phyloP scores from a whole-genome alignment of 2,888 invertebrate species.

The Drosophila meridiana region DNA sequence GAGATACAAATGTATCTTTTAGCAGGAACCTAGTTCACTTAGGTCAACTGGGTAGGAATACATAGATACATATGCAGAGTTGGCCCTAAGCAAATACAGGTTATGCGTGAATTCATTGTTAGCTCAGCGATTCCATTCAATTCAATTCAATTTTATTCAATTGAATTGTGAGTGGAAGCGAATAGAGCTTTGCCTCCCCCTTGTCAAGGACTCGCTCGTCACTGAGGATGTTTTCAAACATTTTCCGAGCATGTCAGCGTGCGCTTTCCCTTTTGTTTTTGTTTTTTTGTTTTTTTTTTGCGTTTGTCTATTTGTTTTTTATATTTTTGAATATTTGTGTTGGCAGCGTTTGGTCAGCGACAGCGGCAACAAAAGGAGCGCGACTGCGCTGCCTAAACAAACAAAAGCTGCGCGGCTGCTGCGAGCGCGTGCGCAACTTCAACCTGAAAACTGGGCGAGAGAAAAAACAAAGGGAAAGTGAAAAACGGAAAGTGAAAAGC shows the following conservation, averaged over 20 bases:
- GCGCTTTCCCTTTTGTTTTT: background rate
- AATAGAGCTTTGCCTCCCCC: conserved; percentile 1
- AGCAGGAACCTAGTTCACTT: background rate
- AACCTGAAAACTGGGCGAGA: conserved; percentile 7
- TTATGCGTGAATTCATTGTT: background rate
- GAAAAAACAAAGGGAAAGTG: background rate
- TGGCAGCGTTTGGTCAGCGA: conserved; percentile 48
- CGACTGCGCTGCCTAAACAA: conserved; percentile 54
- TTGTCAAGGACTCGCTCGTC: background rate
- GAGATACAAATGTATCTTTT: conserved; percentile 4
- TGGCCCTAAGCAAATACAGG: background rate
- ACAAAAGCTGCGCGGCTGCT: conserved; percentile 57
- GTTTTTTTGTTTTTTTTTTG: background rate
- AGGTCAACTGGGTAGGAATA: background rate
- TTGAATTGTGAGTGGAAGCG: background rate
- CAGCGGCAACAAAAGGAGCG: conserved; percentile 19
- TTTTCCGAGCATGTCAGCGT: conserved; percentile 30
- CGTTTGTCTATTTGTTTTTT: conserved; percentile 6
- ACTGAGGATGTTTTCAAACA: background rate
- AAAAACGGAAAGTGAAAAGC: background rate
- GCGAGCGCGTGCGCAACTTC: conserved; percentile 26
- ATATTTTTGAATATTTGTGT: conserved; percentile 30
- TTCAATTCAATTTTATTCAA: conserved; percentile 1
- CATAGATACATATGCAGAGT: no score
- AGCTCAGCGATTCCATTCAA: conserved; percentile 1